Conservation (phyloP, 2,113 vertebrate species). For the Loxodonta africana region DNA sequence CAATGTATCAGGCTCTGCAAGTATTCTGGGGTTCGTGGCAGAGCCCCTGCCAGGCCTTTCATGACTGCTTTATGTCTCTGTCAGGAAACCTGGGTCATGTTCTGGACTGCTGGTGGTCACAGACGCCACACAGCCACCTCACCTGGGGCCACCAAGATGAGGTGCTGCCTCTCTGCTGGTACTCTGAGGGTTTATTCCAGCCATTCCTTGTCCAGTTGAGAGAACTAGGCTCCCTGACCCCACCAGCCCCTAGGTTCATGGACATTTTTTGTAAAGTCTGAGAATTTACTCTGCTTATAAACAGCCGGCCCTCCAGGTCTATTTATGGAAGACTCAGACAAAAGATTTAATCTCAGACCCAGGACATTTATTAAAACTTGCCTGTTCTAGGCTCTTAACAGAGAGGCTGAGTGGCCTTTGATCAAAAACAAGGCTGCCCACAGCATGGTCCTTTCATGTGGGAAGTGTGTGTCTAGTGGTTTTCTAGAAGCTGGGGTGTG, state of each 20-base stretch:
- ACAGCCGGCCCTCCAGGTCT: fast-evolving
- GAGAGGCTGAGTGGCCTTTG: background rate
- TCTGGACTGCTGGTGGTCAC: background rate
- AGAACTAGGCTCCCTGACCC: background rate
- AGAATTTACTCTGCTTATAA: background rate
- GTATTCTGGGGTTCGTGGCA: background rate
- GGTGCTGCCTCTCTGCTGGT: background rate
- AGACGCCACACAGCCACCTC: fast-evolving
- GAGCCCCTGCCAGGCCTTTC: background rate
- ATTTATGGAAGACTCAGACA: background rate
- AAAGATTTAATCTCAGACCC: background rate
- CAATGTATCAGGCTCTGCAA: background rate
- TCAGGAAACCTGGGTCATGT: background rate
- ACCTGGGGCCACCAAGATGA: fast-evolving
- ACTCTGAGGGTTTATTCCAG: background rate
- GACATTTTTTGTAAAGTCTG: background rate
- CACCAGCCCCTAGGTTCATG: background rate
- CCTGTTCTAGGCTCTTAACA: background rate
- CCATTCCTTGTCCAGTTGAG: background rate
- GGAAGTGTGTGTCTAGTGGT: fast-evolving
- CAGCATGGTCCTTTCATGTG: background rate
- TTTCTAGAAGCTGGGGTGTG: background rate
- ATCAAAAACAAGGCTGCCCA: background rate
- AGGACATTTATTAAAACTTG: too few relatives aligned
- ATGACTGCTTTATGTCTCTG: background rate